Evolutionary conservation across 2,113 vertebrate genomes (phyloP).

Genomic region (Microcebus ravelobensis): DNA sequence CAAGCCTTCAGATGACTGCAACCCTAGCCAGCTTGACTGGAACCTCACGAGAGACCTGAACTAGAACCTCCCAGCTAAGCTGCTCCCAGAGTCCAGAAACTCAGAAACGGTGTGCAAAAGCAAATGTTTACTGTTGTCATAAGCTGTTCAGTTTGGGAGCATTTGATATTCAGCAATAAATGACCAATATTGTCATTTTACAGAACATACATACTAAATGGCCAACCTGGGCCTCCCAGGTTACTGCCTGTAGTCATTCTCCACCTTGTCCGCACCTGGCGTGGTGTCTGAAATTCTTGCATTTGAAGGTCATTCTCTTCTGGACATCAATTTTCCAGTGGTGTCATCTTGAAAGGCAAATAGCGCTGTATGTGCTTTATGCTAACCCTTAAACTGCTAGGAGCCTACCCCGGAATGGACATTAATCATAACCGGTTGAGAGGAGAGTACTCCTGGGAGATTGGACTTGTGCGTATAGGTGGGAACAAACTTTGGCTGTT

Average conservation of each 20-base stretch:
- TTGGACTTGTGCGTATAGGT: not conserved
- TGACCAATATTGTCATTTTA: not conserved
- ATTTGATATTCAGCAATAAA: not conserved
- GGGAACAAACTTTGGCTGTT: not conserved
- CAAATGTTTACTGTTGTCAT: not conserved
- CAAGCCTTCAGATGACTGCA: not conserved
- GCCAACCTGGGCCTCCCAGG: not conserved
- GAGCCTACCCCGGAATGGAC: not conserved
- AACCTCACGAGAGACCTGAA: not conserved
- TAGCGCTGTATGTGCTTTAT: not conserved
- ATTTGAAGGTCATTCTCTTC: not conserved
- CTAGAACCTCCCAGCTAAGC: not conserved
- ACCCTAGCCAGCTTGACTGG: not conserved
- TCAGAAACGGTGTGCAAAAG: not conserved
- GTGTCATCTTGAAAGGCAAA: conserved; percentile 7
- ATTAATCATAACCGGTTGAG: not conserved
- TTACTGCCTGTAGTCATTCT: not conserved
- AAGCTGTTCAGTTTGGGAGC: not conserved
- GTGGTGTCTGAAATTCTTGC: not conserved
- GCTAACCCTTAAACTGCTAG: not conserved
- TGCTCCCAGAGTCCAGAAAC: not conserved
- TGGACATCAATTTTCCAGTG: not conserved
- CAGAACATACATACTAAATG: not conserved
- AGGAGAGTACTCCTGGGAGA: not conserved
- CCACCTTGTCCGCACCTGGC: not conserved